A percentile compares a stretch with the other conserved stretches of the same genome.
These are phyloP conservation scores for Brachymystax lenok DNA, from an alignment of 2,797 vertebrate species.

Conservation along the genomic window DNA sequence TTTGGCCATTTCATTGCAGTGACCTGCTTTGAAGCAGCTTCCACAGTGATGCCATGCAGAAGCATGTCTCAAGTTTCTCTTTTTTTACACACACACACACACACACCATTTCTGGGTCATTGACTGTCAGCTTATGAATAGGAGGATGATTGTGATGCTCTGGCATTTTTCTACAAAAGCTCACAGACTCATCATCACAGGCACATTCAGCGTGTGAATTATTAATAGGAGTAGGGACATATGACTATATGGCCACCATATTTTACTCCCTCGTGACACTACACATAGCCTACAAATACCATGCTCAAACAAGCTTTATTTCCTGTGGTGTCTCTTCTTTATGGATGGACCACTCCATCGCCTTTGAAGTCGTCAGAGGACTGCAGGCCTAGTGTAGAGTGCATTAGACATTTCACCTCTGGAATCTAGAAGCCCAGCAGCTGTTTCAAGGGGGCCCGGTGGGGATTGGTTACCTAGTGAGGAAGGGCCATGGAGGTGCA, in stretches of 20 bases:
- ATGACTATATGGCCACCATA: not conserved
- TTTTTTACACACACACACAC: slow-evolving; percentile 57
- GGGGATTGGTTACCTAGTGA: slow-evolving; percentile 48
- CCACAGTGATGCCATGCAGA: slow-evolving; percentile 25
- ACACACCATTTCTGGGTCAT: slow-evolving; percentile 73
- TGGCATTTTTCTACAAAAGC: not conserved
- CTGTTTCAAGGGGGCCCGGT: slow-evolving; percentile 43
- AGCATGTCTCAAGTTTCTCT: slow-evolving; percentile 36
- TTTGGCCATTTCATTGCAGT: slow-evolving; percentile 16
- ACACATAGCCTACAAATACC: not conserved
- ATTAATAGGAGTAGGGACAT: no score
- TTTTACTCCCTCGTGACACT: not conserved
- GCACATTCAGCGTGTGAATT: no score
- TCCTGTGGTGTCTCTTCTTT: not conserved
- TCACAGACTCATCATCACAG: not conserved
- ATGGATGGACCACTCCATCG: slow-evolving; percentile 18
- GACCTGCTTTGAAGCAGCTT: slow-evolving; percentile 15
- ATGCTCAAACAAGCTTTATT: slow-evolving; percentile 1
- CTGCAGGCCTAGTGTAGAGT: slow-evolving; percentile 43
- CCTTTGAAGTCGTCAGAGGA: slow-evolving; percentile 47
- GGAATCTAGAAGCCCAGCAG: slow-evolving; percentile 40
- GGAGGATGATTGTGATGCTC: not conserved
- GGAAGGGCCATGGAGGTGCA: slow-evolving; percentile 55
- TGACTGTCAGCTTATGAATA: slow-evolving; percentile 9
- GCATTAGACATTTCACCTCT: slow-evolving; percentile 44